Percentiles rank a stretch among this genome's conserved stretches.
Conservation (phyloP, 2,888 invertebrate species). For the Apoda limacodes region DNA sequence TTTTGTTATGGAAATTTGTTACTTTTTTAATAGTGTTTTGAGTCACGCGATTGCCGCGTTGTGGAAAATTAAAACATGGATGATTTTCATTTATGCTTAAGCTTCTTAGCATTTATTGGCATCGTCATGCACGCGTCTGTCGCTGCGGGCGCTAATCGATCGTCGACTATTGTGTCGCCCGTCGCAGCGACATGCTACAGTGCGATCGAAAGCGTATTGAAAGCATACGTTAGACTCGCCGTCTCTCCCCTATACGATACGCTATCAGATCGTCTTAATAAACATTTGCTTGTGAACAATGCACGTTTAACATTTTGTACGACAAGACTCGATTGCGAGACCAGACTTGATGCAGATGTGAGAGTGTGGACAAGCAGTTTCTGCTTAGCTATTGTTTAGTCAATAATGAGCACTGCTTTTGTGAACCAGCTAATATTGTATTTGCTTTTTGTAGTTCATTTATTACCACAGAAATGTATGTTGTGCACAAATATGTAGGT, state of each 20-base stretch:
- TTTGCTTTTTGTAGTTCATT: no score
- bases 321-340: conserved; percentile 34
- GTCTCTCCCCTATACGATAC: conserved; percentile 52
- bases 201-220: conserved; percentile 35
- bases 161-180: conserved; percentile 42
- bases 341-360: neutral
- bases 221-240: conserved; percentile 52
- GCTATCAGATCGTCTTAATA: conserved; percentile 67
- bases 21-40: conserved; percentile 57
- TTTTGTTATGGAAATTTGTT: conserved; percentile 65
- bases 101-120: conserved; percentile 40
- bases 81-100: conserved; percentile 34
- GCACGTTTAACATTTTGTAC: conserved; percentile 47
- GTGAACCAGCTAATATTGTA: no score
- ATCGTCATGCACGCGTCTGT: conserved; percentile 20
- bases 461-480: no score
- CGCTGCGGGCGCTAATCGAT: conserved; percentile 47
- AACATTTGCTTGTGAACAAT: conserved; percentile 62
- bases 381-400: no score
- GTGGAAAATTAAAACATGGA: conserved; percentile 37
- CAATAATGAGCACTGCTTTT: no score
- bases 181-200: conserved; percentile 24
- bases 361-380: no score
- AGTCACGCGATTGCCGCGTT: conserved; percentile 48
- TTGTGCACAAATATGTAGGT: no score